Conservation (phyloP, 1,140 invertebrate genomes). For the Cryptotermes secundus region DNA sequence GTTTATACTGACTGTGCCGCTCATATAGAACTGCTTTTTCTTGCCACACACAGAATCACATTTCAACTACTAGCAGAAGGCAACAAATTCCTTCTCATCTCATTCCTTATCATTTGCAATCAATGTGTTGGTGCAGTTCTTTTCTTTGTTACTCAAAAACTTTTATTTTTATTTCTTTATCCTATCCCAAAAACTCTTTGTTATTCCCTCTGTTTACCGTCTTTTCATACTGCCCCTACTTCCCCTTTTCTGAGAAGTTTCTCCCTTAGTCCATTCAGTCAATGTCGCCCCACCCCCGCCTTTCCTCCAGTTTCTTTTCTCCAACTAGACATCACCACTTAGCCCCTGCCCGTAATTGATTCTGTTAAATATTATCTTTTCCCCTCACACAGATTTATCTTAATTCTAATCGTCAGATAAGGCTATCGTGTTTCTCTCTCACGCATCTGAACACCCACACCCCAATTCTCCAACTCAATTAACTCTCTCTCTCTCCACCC, state of each 20-base stretch:
- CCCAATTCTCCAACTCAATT: too few relatives aligned
- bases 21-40: too few relatives aligned
- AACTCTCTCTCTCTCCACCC: too few relatives aligned
- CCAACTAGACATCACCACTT: neutral
- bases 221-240: neutral
- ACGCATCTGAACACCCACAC: neutral
- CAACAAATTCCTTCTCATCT: too few relatives aligned
- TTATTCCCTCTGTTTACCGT: neutral
- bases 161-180: too few relatives aligned
- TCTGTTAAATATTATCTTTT: slow-evolving; percentile 20
- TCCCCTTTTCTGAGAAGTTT: neutral
- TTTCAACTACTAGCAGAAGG: too few relatives aligned
- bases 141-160: too few relatives aligned
- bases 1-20: too few relatives aligned
- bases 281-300: neutral
- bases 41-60: too few relatives aligned
- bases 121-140: too few relatives aligned
- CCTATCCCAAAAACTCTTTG: neutral
- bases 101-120: too few relatives aligned
- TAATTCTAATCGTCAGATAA: neutral
- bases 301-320: too few relatives aligned
- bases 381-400: slow-evolving; percentile 14
- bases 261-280: neutral
- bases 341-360: neutral
- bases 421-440: neutral